phyloP scores from a whole-genome alignment of 2,113 vertebrate species.

The Pygoscelis antarcticus region DNA sequence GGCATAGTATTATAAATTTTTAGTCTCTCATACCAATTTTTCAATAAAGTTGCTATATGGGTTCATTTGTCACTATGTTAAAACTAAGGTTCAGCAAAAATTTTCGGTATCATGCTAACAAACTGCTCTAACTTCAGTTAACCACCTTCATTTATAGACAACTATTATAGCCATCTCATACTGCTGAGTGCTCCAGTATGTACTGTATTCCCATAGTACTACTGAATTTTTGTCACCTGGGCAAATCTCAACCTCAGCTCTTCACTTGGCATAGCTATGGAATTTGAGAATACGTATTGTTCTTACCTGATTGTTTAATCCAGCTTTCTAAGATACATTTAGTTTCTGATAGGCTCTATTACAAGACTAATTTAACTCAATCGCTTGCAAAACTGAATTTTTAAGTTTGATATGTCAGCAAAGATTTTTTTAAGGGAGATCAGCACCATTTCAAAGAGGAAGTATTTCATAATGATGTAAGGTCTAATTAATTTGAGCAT shows the following conservation, averaged over 20 bases:
- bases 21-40: neutral
- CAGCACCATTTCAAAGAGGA: neutral
- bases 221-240: neutral
- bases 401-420: neutral
- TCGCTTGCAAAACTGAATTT: neutral
- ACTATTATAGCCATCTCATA: neutral
- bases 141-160: neutral
- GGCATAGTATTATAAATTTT: neutral
- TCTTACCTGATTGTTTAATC: neutral
- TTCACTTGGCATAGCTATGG: neutral
- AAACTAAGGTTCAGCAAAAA: neutral
- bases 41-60: neutral
- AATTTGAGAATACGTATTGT: neutral
- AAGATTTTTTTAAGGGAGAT: neutral
- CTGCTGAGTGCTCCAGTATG: neutral
- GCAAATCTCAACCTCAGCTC: neutral
- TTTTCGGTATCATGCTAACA: neutral
- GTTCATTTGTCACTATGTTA: neutral
- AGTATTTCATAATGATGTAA: neutral
- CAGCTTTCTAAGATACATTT: neutral
- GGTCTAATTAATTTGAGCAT: conserved; percentile 41
- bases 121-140: neutral
- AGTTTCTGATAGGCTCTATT: neutral
- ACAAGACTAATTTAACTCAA: neutral
- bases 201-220: neutral